Evolutionary conservation across 2,113 vertebrate species (phyloP).

Genomic region (Mystacornis crossleyi): DNA sequence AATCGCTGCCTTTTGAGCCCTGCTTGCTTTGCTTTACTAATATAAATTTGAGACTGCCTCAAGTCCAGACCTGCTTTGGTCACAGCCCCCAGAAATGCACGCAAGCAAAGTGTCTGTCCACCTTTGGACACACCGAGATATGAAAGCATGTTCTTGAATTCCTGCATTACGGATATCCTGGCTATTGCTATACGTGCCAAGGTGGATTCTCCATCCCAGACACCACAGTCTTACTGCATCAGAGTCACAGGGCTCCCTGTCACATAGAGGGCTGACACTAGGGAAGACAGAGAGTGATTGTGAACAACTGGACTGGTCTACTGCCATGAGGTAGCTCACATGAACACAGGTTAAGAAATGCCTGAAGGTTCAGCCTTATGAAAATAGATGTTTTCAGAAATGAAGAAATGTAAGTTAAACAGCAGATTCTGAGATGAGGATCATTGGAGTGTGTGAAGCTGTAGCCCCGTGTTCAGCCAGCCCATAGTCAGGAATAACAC

Average conservation of each 20-base stretch:
- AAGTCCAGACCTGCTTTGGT: background rate
- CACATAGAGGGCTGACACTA: background rate
- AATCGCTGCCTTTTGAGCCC: background rate
- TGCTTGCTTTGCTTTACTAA: background rate
- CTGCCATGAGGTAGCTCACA: background rate
- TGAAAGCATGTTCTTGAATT: background rate
- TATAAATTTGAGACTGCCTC: background rate
- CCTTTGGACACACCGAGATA: background rate
- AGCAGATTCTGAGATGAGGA: background rate
- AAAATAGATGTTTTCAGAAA: background rate
- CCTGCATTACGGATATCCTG: background rate
- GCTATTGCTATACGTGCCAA: background rate
- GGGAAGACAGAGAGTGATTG: rapidly evolving
- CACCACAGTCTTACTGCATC: background rate
- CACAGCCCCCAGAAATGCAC: background rate
- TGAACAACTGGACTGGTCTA: background rate
- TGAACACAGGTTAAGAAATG: background rate
- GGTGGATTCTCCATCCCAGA: background rate
- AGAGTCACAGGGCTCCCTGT: background rate
- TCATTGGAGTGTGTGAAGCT: background rate
- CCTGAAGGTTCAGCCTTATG: background rate
- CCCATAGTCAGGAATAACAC: rapidly evolving
- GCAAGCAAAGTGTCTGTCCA: background rate
- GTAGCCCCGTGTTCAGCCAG: background rate
- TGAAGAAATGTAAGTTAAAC: background rate